Conservation (phyloP, 2,888 invertebrate genomes). For the Parnassius mnemosyne region DNA sequence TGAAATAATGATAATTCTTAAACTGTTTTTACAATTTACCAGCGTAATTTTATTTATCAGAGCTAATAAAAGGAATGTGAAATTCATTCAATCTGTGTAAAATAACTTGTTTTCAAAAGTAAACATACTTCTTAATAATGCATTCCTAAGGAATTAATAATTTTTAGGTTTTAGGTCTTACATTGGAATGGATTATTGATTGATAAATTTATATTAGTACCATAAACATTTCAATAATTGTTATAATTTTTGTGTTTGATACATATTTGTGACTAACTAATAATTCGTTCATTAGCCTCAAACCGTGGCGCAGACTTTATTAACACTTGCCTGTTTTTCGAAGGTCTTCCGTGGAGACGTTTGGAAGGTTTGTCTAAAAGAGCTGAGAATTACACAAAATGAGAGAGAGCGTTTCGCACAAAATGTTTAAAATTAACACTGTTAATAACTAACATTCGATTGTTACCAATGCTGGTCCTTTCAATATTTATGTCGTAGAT, state of each 20-base stretch:
- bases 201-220: neutral
- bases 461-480: conserved; percentile 56
- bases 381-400: conserved; percentile 66
- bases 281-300: conserved; percentile 54
- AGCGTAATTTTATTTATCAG: no score
- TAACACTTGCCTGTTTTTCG: conserved; percentile 74
- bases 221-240: conserved; percentile 6
- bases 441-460: conserved; percentile 48
- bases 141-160: neutral
- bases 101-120: no score
- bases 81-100: no score
- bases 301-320: conserved; percentile 67
- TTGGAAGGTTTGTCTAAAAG: conserved; percentile 83
- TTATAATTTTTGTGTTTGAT: conserved; percentile 18
- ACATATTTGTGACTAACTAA: conserved; percentile 39
- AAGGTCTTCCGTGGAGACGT: conserved; percentile 84
- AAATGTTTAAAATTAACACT: conserved; percentile 54
- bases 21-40: no score
- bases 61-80: no score
- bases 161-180: conserved; percentile 24
- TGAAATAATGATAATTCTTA: no score
- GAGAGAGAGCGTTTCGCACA: conserved; percentile 69
- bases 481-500: conserved; percentile 22
- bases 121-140: no score
- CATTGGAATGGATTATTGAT: conserved; percentile 21